Evolutionary conservation across 2,888 invertebrate genomes (phyloP).

Genomic region (Parascotia fuliginaria): DNA sequence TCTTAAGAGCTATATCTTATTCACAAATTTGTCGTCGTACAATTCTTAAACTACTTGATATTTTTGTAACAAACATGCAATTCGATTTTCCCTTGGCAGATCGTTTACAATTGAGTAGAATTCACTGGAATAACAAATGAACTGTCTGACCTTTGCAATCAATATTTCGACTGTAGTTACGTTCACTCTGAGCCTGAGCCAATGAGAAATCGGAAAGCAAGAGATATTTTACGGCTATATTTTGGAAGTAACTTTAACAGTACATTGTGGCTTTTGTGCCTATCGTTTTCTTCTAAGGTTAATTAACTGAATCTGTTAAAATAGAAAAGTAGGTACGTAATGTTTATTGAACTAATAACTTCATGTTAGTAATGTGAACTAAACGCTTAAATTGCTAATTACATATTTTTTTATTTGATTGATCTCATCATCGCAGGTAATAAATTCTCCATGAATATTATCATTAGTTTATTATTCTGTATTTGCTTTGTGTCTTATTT

Average conservation of each 20-base stretch:
- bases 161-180: constrained; percentile 41
- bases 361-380: too few species aligned
- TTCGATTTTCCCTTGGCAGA: constrained; percentile 37
- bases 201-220: constrained; percentile 30
- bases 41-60: constrained; percentile 21
- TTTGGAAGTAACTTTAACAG: constrained; percentile 1
- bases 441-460: too few species aligned
- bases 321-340: too few species aligned
- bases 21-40: constrained; percentile 4
- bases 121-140: constrained; percentile 47
- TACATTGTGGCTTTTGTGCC: background rate
- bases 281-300: too few species aligned
- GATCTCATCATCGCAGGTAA: too few species aligned
- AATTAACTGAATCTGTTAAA: too few species aligned
- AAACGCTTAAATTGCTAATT: too few species aligned
- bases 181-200: constrained; percentile 23
- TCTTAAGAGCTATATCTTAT: constrained; percentile 6
- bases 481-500: too few species aligned
- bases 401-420: too few species aligned
- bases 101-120: constrained; percentile 43
- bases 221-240: constrained; percentile 16
- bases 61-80: constrained; percentile 35
- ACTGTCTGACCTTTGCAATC: constrained; percentile 47
- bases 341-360: too few species aligned
- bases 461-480: too few species aligned